phyloP scores from a whole-genome alignment of 1,140 invertebrate species.

The Ips nitidus region DNA sequence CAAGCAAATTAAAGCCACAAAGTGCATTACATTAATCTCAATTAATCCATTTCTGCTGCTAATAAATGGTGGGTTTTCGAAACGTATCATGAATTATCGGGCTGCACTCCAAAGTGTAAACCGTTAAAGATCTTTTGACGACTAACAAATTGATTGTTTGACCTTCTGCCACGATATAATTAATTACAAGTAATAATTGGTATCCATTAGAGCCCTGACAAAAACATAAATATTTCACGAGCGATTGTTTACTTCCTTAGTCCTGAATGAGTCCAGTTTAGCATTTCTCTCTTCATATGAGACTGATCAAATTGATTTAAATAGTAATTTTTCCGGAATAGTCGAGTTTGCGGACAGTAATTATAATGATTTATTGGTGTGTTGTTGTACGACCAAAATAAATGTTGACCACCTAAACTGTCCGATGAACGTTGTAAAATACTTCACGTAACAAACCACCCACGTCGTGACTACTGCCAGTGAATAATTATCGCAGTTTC shows the following conservation, averaged over 20 bases:
- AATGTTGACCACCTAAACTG: conserved; percentile 25
- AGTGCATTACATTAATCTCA: not conserved
- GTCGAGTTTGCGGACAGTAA: not conserved
- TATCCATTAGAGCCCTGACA: conserved; percentile 7
- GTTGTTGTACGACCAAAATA: too few relatives aligned
- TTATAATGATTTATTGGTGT: too few relatives aligned
- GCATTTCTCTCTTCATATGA: conserved; percentile 7
- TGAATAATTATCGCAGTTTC: conserved; percentile 32
- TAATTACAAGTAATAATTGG: conserved; percentile 20
- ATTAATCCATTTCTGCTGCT: not conserved
- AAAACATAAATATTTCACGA: not conserved
- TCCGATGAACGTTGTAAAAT: conserved; percentile 26
- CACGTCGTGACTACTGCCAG: conserved; percentile 22
- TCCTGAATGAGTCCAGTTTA: not conserved
- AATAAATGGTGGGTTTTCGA: not conserved
- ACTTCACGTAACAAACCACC: conserved; percentile 31
- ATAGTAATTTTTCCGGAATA: not conserved
- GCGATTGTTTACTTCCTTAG: too few relatives aligned
- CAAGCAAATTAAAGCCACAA: too few relatives aligned
- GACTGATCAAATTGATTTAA: not conserved
- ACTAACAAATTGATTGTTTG: conserved; percentile 29
- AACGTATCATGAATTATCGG: conserved; percentile 3
- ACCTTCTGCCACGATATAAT: conserved; percentile 7
- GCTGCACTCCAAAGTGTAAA: conserved; percentile 17
- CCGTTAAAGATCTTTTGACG: conserved; percentile 15